Evolutionary conservation across 2,113 vertebrate species (phyloP), one percentile per base, ranked within the genome.

Genomic region (Cyprinus carpio): DNA sequence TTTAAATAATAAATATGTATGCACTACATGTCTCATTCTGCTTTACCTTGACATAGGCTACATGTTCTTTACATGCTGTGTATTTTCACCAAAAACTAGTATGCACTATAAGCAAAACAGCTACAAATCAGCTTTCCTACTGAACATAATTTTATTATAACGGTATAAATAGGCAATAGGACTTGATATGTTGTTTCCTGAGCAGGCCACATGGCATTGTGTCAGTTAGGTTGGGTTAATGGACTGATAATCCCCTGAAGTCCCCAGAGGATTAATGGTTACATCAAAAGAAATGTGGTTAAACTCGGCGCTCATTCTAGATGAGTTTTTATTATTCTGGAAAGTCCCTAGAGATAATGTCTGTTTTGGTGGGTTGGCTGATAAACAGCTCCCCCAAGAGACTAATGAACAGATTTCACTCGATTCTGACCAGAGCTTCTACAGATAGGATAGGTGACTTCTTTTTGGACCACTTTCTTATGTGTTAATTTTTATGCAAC

Each of bases 321-420:
- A 58, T 23, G 18, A 27, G 20, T 15, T 27, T 58, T 34, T 27
- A 3, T 4, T 49, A 3, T 13, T 49, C 16, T 65, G 40, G 83
- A 6, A 84, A 77, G 27, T 76, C 58, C 83, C 72, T 75, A 7
- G 11, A 25, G n/a, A 40, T 40, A 8, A 40, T n/a, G 54, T 2
- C 1, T 46, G 4, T 62, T 56, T 56, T 4, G 2, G 23, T 7
- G 2, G 23, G 0, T 27, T 64, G 37, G 18, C n/a, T 13, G 56
- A 40, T 11, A 4, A 84, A 76, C 37, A 75, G 82, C 71, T 46
- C 71, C 82, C 69, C 18, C 71, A 64, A 6, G 6, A 43, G 82
- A n/a, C 56, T 10, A 29, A 20, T 64, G 18, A 3, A 49, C n/a
- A 60, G 23, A 60, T n/a, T 60, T 60, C 23, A 25, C 23, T 60